Evolutionary conservation across 2,888 invertebrate genomes (phyloP).

Genomic region (Xestia sexstrigata): DNA sequence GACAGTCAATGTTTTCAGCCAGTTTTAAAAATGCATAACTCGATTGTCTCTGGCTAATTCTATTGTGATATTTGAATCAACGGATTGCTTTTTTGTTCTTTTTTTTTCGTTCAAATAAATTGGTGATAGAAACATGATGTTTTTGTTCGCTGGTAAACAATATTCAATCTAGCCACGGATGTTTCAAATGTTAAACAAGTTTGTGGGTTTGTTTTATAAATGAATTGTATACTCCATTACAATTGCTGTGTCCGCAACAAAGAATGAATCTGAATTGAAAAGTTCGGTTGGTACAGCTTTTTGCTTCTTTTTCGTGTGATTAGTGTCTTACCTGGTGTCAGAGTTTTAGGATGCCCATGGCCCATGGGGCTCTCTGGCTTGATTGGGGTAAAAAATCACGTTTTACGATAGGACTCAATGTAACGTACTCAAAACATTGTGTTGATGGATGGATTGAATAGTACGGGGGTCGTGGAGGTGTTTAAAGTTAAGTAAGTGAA

Average conservation of each 20-base stretch:
- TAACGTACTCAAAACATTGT: no score
- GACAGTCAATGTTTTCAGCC: slow-evolving; percentile 9
- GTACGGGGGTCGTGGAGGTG: no score
- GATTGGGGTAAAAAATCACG: no score
- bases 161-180: slow-evolving; percentile 8
- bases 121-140: slow-evolving; percentile 16
- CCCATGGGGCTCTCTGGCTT: no score
- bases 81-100: slow-evolving; percentile 17
- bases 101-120: slow-evolving; percentile 19
- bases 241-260: background rate
- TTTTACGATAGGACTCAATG: no score
- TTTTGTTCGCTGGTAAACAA: slow-evolving; percentile 27
- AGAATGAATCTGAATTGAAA: slow-evolving; percentile 3
- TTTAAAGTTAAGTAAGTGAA: no score
- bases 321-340: background rate
- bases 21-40: slow-evolving; percentile 53
- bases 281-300: background rate
- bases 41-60: slow-evolving; percentile 54
- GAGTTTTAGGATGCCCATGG: no score
- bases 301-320: background rate
- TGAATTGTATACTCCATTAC: slow-evolving; percentile 29
- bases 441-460: no score
- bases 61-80: slow-evolving; percentile 54
- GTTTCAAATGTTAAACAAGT: background rate
- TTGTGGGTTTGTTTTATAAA: slow-evolving; percentile 26